These are phyloP conservation scores for Actenoides lindsayi DNA, from an alignment of 2,113 vertebrate genomes.

Conservation along the genomic window DNA sequence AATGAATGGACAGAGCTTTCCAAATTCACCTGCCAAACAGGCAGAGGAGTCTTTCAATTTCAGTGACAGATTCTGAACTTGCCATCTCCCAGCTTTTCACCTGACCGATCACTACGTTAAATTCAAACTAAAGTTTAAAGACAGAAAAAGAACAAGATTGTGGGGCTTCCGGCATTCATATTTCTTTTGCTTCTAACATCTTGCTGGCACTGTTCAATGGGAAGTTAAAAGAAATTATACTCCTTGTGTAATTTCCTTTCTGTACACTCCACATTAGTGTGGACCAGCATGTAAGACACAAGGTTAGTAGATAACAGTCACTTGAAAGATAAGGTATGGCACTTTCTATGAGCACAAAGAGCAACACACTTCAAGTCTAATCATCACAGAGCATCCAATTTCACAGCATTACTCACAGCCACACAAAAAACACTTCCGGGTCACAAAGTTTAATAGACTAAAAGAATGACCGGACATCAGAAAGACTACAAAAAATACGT, in stretches of 20 bases:
- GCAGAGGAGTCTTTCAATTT: background rate
- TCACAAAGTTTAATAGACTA: background rate
- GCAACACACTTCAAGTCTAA: background rate
- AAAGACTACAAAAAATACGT: background rate
- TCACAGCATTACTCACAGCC: background rate
- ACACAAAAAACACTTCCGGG: background rate
- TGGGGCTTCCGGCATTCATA: background rate
- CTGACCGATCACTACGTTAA: background rate
- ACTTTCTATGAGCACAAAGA: background rate
- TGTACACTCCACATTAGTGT: no score
- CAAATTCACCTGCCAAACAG: background rate
- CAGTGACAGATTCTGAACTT: background rate
- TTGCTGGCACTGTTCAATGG: background rate
- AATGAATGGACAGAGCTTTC: background rate
- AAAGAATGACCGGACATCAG: background rate
- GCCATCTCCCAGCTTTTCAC: background rate
- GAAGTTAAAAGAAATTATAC: background rate
- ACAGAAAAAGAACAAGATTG: background rate
- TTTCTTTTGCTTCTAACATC: background rate
- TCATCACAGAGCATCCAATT: background rate
- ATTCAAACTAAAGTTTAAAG: background rate
- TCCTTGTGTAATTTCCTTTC: background rate
- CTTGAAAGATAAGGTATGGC: background rate
- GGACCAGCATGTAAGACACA: background rate
- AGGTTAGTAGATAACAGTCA: background rate